Percentiles rank a stretch among this genome's conserved stretches.
phyloP scores from a whole-genome alignment of 2,888 invertebrate species.

The Aleiodes leptofemur region DNA sequence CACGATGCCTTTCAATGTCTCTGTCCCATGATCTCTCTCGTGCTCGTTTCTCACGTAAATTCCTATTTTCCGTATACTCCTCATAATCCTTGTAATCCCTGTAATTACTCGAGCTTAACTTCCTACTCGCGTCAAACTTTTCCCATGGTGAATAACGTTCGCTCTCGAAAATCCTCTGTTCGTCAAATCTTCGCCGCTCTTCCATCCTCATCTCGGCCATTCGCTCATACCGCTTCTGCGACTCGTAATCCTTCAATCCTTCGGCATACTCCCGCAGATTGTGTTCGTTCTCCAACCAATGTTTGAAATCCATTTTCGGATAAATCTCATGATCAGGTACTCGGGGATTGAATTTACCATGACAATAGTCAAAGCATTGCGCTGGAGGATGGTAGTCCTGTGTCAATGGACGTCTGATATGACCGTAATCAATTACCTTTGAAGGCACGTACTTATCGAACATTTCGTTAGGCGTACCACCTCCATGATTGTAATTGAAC shows the following conservation, averaged over 20 bases:
- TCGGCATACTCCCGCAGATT: conserved; percentile 69
- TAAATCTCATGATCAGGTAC: conserved; percentile 64
- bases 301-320: conserved; percentile 65
- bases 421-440: conserved; percentile 71
- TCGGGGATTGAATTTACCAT: conserved; percentile 67
- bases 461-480: conserved; percentile 55
- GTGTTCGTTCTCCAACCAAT: conserved; percentile 72
- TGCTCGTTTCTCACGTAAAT: conserved; percentile 50
- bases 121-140: conserved; percentile 50
- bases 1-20: conserved; percentile 53
- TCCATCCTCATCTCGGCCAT: conserved; percentile 22
- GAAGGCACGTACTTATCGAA: conserved; percentile 62
- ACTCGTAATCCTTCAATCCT: conserved; percentile 63
- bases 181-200: conserved; percentile 54
- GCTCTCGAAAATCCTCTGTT: conserved; percentile 54
- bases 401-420: conserved; percentile 57
- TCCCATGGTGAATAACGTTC: conserved; percentile 61
- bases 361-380: conserved; percentile 69
- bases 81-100: conserved; percentile 59
- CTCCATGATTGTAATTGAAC: conserved; percentile 73
- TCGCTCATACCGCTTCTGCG: conserved; percentile 38
- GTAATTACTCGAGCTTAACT: conserved; percentile 53
- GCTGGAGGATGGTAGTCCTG: conserved; percentile 63
- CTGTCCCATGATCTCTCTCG: conserved; percentile 50
- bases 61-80: conserved; percentile 49